Percentiles rank a stretch among this genome's conserved stretches.
phyloP scores from a whole-genome alignment of 2,113 vertebrate species.

The Odocoileus hemionus region DNA sequence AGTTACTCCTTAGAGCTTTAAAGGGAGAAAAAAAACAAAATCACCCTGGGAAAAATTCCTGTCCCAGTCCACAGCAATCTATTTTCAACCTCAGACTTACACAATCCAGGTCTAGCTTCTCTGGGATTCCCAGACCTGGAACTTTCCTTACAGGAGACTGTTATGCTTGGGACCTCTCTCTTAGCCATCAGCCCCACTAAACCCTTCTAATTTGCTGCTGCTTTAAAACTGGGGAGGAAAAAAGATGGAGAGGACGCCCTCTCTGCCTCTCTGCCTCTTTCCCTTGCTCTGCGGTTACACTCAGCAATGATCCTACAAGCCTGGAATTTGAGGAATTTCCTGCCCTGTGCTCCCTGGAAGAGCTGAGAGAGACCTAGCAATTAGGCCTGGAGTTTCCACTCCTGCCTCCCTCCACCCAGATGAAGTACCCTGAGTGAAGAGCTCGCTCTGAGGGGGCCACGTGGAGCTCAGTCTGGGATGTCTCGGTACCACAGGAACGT shows the following conservation, averaged over 20 bases:
- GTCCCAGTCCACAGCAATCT: neutral
- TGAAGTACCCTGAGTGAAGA: neutral
- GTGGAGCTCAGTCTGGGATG: neutral
- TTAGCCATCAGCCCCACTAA: neutral
- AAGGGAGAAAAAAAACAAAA: neutral
- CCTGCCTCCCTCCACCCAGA: slow-evolving; percentile 52
- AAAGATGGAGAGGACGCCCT: slow-evolving; percentile 50
- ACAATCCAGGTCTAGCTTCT: neutral
- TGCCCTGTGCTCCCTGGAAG: slow-evolving; percentile 80
- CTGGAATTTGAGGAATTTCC: slow-evolving; percentile 86
- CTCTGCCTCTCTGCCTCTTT: slow-evolving; percentile 49
- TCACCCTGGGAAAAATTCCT: slow-evolving; percentile 40
- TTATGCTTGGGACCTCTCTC: neutral
- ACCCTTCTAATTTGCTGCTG: neutral
- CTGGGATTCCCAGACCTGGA: slow-evolving; percentile 1
- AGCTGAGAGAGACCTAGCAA: slow-evolving; percentile 68
- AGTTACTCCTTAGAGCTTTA: neutral
- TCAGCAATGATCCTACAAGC: slow-evolving; percentile 82
- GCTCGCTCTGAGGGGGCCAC: neutral
- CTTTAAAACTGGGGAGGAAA: slow-evolving; percentile 26
- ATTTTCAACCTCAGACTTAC: slow-evolving; percentile 15
- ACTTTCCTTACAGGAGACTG: neutral
- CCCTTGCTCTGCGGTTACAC: slow-evolving; percentile 77
- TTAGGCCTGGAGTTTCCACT: slow-evolving; percentile 71
- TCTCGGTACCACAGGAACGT: neutral